Conservation (phyloP, 2,888 invertebrate genomes). For the Macropis europaea region DNA sequence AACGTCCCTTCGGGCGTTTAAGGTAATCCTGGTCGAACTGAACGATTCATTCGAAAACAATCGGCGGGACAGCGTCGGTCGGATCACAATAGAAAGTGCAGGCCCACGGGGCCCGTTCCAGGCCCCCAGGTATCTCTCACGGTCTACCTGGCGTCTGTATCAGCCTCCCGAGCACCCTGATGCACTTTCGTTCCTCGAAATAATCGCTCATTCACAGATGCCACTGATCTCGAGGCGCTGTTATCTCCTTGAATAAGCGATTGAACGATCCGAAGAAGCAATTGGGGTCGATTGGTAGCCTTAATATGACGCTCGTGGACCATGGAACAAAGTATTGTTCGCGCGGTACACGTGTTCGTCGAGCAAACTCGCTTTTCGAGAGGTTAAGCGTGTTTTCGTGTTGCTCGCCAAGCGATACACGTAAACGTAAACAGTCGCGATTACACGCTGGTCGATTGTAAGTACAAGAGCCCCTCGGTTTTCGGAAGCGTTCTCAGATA, state of each 20-base stretch:
- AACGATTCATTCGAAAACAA: too few species aligned
- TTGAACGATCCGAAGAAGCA: slow-evolving; percentile 34
- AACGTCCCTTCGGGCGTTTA: too few species aligned
- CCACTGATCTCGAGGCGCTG: background rate
- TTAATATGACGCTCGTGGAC: slow-evolving; percentile 21
- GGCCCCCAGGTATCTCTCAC: background rate
- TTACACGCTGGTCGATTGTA: background rate
- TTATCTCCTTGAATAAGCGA: slow-evolving; percentile 12
- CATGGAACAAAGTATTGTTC: slow-evolving; percentile 1
- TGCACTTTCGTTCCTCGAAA: background rate
- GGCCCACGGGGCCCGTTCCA: too few species aligned
- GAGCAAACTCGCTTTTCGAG: background rate
- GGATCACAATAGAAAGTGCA: too few species aligned
- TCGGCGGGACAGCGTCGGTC: too few species aligned
- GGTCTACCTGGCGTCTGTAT: slow-evolving; percentile 2
- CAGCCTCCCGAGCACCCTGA: background rate
- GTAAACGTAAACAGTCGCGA: too few species aligned
- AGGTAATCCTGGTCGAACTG: too few species aligned
- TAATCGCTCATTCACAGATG: background rate
- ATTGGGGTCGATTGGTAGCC: slow-evolving; percentile 51
- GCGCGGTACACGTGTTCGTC: background rate
- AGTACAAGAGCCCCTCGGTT: too few species aligned
- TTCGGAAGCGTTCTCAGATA: background rate
- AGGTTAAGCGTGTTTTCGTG: slow-evolving; percentile 10
- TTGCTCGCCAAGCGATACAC: too few species aligned